A percentile compares a stretch with the other conserved stretches of the same genome.
Conservation (phyloP, 2,888 invertebrate species). For the Pharmacophagus antenor region DNA sequence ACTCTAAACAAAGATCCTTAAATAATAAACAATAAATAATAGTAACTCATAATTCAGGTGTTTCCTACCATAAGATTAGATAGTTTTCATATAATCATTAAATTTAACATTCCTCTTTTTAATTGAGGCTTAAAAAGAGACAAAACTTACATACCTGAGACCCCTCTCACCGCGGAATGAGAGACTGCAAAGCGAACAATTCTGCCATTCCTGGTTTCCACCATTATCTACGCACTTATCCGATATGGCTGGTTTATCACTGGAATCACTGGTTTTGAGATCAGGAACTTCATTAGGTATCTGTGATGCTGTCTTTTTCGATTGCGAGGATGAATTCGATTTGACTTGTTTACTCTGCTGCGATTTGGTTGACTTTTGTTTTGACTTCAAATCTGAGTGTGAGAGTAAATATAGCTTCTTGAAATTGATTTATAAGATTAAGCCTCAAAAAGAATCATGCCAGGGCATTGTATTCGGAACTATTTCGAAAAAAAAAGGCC, state of each 20-base stretch:
- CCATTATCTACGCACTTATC: constrained; percentile 37
- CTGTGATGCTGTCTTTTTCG: constrained; percentile 11
- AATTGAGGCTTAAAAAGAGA: not conserved
- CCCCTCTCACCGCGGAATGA: constrained; percentile 64
- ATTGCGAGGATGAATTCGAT: constrained; percentile 15
- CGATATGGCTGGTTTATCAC: constrained; percentile 32
- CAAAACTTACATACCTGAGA: constrained; percentile 49
- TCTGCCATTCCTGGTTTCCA: constrained; percentile 40
- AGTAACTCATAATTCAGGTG: too few relatives aligned
- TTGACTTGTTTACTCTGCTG: constrained; percentile 35
- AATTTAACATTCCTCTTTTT: too few relatives aligned
- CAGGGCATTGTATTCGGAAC: too few relatives aligned
- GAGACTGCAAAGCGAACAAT: constrained; percentile 55
- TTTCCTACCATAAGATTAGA: too few relatives aligned
- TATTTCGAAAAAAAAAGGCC: too few relatives aligned
- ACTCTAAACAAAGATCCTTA: too few relatives aligned
- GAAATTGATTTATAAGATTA: too few relatives aligned
- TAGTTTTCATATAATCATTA: too few relatives aligned
- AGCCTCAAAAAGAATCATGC: too few relatives aligned
- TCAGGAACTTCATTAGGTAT: constrained; percentile 31
- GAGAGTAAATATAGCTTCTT: not conserved
- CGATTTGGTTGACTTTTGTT: constrained; percentile 41
- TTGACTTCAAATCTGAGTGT: constrained; percentile 58
- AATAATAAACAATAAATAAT: too few relatives aligned
- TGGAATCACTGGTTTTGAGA: constrained; percentile 33